Evolutionary conservation across 2,888 invertebrate genomes (phyloP).

Genomic region (Lepas anatifera): DNA sequence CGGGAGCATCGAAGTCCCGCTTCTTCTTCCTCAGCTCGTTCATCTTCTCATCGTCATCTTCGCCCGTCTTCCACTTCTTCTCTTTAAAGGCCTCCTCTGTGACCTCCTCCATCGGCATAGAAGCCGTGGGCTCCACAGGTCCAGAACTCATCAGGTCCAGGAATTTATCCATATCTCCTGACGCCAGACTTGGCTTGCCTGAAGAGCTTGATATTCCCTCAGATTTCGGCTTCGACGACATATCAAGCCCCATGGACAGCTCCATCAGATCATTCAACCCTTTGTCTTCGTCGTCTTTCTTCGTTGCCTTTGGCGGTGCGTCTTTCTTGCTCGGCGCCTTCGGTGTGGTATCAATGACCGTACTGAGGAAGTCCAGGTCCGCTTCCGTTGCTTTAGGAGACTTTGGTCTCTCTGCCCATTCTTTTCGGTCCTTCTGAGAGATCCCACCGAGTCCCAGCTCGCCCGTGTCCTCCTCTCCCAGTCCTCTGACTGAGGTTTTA

Average conservation of each 20-base stretch:
- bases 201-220: not conserved
- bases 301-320: not conserved
- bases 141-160: not conserved
- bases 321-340: not conserved
- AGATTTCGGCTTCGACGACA: not conserved
- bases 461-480: not conserved
- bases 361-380: not conserved
- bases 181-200: not conserved
- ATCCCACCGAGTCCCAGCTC: slow-evolving; percentile 5
- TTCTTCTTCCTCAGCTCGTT: not conserved
- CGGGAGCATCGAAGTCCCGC: not conserved
- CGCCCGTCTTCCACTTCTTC: slow-evolving; percentile 3
- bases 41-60: slow-evolving; percentile 5
- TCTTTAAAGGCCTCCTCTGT: not conserved
- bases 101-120: not conserved
- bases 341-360: not conserved
- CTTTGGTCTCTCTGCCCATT: not conserved
- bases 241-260: not conserved
- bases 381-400: not conserved
- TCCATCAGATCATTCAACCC: not conserved
- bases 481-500: not conserved
- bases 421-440: not conserved
- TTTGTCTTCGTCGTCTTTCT: not conserved
- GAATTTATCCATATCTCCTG: not conserved
- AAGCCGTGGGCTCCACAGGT: not conserved